Evolutionary conservation across 1,140 invertebrate species (phyloP), one percentile per base, ranked within the genome.

Genomic region (Drosophila subobscura): DNA sequence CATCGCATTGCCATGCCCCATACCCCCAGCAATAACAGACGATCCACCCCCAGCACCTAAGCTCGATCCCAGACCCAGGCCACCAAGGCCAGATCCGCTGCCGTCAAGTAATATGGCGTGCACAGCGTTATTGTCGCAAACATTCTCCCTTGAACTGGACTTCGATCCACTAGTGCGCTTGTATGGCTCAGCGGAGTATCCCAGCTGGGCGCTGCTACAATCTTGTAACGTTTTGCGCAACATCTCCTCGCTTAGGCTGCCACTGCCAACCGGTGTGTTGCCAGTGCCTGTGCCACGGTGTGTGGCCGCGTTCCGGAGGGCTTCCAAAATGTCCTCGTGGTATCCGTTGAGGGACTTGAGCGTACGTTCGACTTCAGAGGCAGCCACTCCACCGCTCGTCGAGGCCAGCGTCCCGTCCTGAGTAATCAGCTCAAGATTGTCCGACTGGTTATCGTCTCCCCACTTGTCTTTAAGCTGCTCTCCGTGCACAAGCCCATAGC

Each of bases 291-390:
- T 92, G 46, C 94, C 94, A 5, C 95, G 93, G 77, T 96, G 96
- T 52, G 91, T 91, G 12, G 96, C 96, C 1, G 96, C 97, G 61
- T 94, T 96, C 46, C 96, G 94, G 72, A 98, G 89, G 7, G 96
- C 97, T 89, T 97, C 96, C 47, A 98, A 93, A 74, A 98, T 96
- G 77, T 97, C 96, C 77, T 98, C 97, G 84, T 98, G 97, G 91
- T 98, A 98, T 3, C 97, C 97, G 92, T 98, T 97, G 5, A 98
- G 92, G 51, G 94, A 97, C 92, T 97, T 97, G 7, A 98, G 92
- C 2, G 95, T 97, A 41, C 95, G 92, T 85, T 98, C 96, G 77
- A 98, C 96, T 79, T 97, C 95, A 1, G 94, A 94, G 42, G 95
- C 94, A 5, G 94, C 93, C 0, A 93, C 94, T 1, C 93, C 93